These are phyloP conservation scores for Rhineura floridana DNA, from an alignment of 2,113 vertebrate species.

Conservation along the genomic window DNA sequence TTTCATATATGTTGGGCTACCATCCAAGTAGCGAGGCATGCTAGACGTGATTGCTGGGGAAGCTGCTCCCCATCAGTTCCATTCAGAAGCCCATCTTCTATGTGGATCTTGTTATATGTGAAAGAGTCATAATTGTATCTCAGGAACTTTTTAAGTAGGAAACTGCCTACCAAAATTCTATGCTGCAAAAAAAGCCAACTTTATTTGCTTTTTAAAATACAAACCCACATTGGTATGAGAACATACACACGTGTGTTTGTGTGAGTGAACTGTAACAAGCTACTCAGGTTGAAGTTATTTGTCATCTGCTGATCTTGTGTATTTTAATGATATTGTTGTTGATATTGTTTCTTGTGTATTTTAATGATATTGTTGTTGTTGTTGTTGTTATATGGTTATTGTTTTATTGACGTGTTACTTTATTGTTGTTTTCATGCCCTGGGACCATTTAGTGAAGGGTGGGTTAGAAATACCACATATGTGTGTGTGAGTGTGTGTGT, in stretches of 20 bases:
- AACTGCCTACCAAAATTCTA: not conserved
- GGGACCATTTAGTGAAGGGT: too few species aligned
- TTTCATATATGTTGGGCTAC: not conserved
- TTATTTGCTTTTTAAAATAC: not conserved
- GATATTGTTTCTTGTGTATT: too few species aligned
- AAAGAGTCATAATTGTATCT: not conserved
- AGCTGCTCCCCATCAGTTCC: not conserved
- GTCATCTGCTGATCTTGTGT: too few species aligned
- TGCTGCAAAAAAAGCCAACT: not conserved
- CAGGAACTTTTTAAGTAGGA: slow-evolving; percentile 21
- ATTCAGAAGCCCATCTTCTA: not conserved
- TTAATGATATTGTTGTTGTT: too few species aligned
- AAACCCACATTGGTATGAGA: too few species aligned
- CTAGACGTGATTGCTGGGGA: not conserved
- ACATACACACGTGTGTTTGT: too few species aligned
- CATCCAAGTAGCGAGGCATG: not conserved
- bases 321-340: too few species aligned
- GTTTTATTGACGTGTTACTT: not conserved
- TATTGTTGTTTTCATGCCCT: too few species aligned
- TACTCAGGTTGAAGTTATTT: too few species aligned
- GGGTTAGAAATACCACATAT: too few species aligned
- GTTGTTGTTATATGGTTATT: not conserved
- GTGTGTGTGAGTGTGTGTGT: too few species aligned
- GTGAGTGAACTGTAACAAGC: too few species aligned
- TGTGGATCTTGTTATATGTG: not conserved